A percentile compares a stretch with the other conserved stretches of the same genome.
Evolutionary conservation across 2,113 vertebrate species (phyloP).

Genomic region (Austrofundulus limnaeus): DNA sequence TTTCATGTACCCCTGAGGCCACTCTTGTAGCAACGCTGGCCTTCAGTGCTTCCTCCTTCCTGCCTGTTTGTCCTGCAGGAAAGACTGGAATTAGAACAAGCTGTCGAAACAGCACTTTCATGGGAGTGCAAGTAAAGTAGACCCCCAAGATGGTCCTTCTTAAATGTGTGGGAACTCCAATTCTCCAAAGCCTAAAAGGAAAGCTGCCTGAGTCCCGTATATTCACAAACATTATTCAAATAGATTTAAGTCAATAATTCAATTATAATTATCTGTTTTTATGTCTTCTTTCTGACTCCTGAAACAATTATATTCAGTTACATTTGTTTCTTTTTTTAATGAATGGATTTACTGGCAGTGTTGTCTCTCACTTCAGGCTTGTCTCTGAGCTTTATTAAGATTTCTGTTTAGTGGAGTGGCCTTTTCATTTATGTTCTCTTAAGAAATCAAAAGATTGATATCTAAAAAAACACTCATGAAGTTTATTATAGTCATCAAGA

Average conservation of each 20-base stretch:
- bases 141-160: conserved; percentile 56
- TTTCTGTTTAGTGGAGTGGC: no score
- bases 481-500: no score
- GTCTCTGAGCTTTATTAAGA: no score
- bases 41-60: conserved; percentile 59
- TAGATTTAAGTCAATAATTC: conserved; percentile 5
- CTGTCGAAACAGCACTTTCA: conserved; percentile 74
- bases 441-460: no score
- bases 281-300: no score
- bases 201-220: conserved; percentile 5
- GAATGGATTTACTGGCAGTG: no score
- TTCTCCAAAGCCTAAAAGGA: conserved; percentile 30
- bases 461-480: no score
- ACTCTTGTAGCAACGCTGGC: conserved; percentile 61
- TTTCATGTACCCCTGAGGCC: conserved; percentile 59
- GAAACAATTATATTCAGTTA: no score
- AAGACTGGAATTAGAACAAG: conserved; percentile 72
- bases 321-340: no score
- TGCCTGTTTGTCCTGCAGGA: conserved; percentile 69
- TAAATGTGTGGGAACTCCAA: conserved; percentile 49
- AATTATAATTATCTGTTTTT: no score
- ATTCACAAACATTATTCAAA: conserved; percentile 14
- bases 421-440: no score
- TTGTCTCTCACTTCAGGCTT: no score
- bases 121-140: conserved; percentile 58